phyloP scores from a whole-genome alignment of 2,113 vertebrate genomes.

The Oryzias celebensis region DNA sequence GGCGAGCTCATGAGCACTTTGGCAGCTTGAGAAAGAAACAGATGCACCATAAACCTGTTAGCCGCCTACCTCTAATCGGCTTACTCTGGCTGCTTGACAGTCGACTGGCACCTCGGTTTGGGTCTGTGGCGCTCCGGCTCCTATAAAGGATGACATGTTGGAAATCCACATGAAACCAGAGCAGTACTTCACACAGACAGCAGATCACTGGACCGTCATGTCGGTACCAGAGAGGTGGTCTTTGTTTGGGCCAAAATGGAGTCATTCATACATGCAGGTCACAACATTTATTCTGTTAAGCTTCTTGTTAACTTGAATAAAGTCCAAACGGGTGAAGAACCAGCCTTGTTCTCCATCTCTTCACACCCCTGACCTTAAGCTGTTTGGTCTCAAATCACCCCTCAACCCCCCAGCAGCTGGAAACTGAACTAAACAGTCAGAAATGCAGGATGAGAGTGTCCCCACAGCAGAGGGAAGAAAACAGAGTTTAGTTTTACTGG shows the following conservation, averaged over 20 bases:
- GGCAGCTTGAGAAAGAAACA: constrained; percentile 70
- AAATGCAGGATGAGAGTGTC: constrained; percentile 21
- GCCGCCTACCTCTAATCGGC: constrained; percentile 79
- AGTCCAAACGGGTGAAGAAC: no score
- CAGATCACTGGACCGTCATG: constrained; percentile 15
- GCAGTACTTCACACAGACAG: constrained; percentile 46
- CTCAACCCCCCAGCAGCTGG: no score
- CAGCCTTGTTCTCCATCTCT: no score
- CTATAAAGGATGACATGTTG: constrained; percentile 66
- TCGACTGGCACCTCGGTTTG: constrained; percentile 66
- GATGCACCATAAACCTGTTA: constrained; percentile 79
- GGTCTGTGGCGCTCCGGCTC: constrained; percentile 33
- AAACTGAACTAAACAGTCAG: no score
- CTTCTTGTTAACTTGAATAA: no score
- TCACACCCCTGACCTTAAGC: no score
- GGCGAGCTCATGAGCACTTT: constrained; percentile 47
- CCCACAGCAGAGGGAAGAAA: no score
- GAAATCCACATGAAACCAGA: constrained; percentile 62
- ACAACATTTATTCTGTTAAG: no score
- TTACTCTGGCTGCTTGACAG: constrained; percentile 76
- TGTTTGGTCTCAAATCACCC: no score
- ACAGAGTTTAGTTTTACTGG: no score
- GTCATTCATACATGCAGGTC: no score
- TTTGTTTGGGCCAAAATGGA: no score
- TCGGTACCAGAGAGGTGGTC: neutral